Evolutionary conservation across 35 echinoderm and acorn worm species (phyloP), one percentile per base, ranked within the genome.

Genomic region (Patiria miniata): DNA sequence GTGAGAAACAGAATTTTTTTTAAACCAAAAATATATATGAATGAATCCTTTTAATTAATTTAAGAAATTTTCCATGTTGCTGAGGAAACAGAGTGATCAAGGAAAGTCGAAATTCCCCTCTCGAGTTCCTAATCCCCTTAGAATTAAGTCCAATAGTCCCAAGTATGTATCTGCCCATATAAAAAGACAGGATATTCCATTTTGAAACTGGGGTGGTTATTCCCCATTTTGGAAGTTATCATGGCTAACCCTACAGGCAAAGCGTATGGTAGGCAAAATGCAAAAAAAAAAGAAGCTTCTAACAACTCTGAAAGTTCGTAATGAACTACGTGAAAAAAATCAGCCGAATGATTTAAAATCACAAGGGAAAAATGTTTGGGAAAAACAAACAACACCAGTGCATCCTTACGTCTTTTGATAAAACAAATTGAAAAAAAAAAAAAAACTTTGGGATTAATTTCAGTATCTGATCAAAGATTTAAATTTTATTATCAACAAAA

Each of bases 241-340:
- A 73, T 73, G 65, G 65, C 65, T 73, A 73, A 73, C 65, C 65
- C 65, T 12, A 73, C 12, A 32, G 65, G 65, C 65, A 32, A 73
- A 73, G 65, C 65, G 65, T 73, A 34, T 36, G 29, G 65, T 73
- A 10, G 29, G 65, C 65, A 73, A 47, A 12, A 0, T 73, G 65
- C 65, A 73, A 73, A 73, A 73, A 26, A 32, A 47, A 47, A 47
- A 73, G 8, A 26, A 23, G 26, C 29, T 34, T 73, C 65, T 73
- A 73, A 73, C 10, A 73, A 73, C 0, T 32, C 2, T 14, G 15
- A 73, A 26, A 1, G 26, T 29, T n/a, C 8, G 34, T 73, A 7
- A 73, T 73, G 65, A 73, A 34, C 65, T 34, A 73, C 34, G 26
- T 47, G 14, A 73, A 36, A 60, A 60, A 60, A 60, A 73, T 18